Evolutionary conservation across 1,140 invertebrate genomes (phyloP).

Genomic region (Oryctes rhinoceros): DNA sequence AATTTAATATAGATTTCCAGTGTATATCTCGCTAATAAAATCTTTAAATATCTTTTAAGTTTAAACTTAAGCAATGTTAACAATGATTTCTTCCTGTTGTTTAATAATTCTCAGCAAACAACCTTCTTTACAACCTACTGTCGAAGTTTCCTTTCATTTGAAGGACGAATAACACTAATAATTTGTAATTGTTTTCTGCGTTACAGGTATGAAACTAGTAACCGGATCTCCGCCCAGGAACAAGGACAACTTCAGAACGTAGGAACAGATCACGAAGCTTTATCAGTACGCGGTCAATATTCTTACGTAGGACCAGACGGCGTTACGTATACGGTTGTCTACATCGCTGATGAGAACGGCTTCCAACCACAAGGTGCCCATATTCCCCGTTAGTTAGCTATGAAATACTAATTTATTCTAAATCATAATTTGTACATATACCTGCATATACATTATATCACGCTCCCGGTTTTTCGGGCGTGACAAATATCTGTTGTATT

Average conservation of each 20-base stretch:
- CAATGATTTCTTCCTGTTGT: too few relatives aligned
- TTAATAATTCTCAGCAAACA: too few relatives aligned
- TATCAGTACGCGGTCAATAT: slow-evolving; percentile 72
- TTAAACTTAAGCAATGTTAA: too few relatives aligned
- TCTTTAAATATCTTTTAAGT: too few relatives aligned
- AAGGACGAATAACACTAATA: slow-evolving; percentile 37
- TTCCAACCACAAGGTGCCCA: slow-evolving; percentile 73
- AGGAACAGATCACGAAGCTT: slow-evolving; percentile 66
- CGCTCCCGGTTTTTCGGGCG: neutral
- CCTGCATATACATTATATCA: neutral
- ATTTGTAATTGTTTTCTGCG: slow-evolving; percentile 12
- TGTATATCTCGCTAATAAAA: too few relatives aligned
- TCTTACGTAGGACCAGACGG: slow-evolving; percentile 73
- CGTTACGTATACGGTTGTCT: slow-evolving; percentile 69
- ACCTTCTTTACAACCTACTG: too few relatives aligned
- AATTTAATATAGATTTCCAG: too few relatives aligned
- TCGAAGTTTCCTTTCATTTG: neutral
- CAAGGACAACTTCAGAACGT: slow-evolving; percentile 67
- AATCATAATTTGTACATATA: slow-evolving; percentile 31
- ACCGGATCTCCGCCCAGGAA: slow-evolving; percentile 72
- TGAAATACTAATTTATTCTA: slow-evolving; percentile 12
- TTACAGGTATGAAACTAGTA: slow-evolving; percentile 71
- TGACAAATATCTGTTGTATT: neutral
- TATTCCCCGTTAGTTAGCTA: slow-evolving; percentile 57
- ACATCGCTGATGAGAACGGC: slow-evolving; percentile 78